Evolutionary conservation across 23 tunicate species (phyloP), one percentile per base, ranked within the genome.

Genomic region (Styela clava): DNA sequence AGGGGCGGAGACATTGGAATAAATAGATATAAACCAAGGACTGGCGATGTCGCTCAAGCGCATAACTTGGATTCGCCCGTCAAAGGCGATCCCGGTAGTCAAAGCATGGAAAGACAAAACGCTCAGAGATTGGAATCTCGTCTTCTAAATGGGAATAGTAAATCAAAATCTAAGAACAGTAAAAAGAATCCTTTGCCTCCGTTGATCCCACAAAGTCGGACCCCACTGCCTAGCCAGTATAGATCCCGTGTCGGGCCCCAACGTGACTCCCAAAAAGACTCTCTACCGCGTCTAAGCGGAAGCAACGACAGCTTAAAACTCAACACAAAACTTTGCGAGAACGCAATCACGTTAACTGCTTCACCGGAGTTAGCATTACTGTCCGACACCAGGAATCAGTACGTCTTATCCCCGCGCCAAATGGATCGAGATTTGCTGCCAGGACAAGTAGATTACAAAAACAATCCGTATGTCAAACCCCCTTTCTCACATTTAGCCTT

Each of bases 381-480:
- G 9, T 76, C 81, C 16, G 81, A 76, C n/a, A 31, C 78, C 1
- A 71, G n/a, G 21, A 79, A 78, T 21, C 64, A 83, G 64, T 86
- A 73, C 56, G 74, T 78, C 20, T 76, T 83, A 33, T 86, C 87
- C 21, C 87, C 88, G 31, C 62, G 85, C 21, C 81, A 91, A 29
- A 62, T 62, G n/a, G 85, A 61, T 63, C 63, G 71, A 1, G 85
- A 91, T 36, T 61, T 84, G 25, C 31, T 77, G 22, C 87, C 87
- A 3, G 87, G 88, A 7, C 82, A 78, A 73, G 91, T 83, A 19
- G 90, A 91, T 70, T 83, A 86, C 85, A 91, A 91, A 74, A 89
- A 84, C 74, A 89, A 89, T 73, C 88, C 94, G n/a, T 89, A 84
- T 64, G 87, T 89, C 5, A 89, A 84, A 37, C 94, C 94, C 16